Evolutionary conservation across 2,797 vertebrate genomes (phyloP), one percentile per base, ranked within the genome.

Genomic region (Sebastes vulpes): DNA sequence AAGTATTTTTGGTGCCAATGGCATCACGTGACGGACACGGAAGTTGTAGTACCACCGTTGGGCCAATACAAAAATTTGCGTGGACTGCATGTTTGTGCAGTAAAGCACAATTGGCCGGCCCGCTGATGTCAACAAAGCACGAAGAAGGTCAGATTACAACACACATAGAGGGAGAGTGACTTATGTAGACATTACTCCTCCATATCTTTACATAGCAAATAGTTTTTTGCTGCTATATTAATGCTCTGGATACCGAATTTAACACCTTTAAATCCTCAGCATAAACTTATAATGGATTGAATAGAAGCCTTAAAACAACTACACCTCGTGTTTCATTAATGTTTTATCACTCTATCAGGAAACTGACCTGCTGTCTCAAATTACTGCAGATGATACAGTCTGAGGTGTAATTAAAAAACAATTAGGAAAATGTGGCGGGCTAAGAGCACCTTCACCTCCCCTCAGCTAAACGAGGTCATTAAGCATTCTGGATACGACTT

Each of bases 381-480:
- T 97, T 96, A 96, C 94, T 93, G 90, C 94, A 96, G 95, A 96
- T 96, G 93, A 96, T 96, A 94, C 95, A 95, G 96, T 96, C 95
- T 96, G 93, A 93, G 93, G 91, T 95, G 92, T 97, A 97, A 98
- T 97, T 97, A 98, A 97, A 97, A 93, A 97, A 96, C 90, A 92
- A 97, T 97, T 97, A 97, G 90, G 87, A 76, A 96, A 96, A 95
- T 95, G 95, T 95, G 94, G 95, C 93, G 94, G 95, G 88, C 94
- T 94, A 93, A 94, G 94, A 94, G 87, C 85, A 95, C 93, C 92
- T 93, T 92, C 85, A 93, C 90, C 92, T 95, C 94, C 93, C 86
- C 91, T 88, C 89, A 90, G 92, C 94, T 94, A 94, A 94, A 95
- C 73, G 85, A 93, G 91, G 93, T 95, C 95, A 96, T 97, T 96